A percentile compares a stretch with the other conserved stretches of the same genome.
Evolutionary conservation across 2,797 vertebrate species (phyloP).

Genomic region (Pantherophis alleghaniensis): DNA sequence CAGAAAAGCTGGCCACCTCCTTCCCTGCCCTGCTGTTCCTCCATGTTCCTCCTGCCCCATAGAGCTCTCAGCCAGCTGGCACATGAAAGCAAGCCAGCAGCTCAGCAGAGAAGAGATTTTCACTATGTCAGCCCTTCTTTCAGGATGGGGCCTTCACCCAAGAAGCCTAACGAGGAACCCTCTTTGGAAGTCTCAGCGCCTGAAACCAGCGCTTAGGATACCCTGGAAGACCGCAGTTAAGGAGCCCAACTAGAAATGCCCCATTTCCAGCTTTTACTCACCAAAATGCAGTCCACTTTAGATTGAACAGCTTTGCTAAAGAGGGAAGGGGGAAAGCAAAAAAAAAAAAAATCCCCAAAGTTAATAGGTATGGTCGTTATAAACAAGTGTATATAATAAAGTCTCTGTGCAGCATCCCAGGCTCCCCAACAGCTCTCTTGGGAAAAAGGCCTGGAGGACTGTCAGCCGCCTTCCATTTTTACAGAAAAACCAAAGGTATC

Average conservation of each 20-base stretch:
- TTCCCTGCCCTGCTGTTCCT: neutral
- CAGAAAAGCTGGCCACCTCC: neutral
- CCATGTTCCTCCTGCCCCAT: neutral
- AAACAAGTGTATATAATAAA: neutral
- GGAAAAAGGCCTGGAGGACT: neutral
- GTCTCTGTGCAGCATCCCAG: neutral
- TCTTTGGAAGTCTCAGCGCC: neutral
- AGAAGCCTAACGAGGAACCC: neutral
- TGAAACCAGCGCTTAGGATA: neutral
- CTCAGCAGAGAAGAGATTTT: neutral
- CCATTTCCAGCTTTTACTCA: slow-evolving; percentile 76
- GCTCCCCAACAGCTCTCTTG: neutral
- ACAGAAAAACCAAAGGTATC: neutral
- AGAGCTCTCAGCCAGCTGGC: neutral
- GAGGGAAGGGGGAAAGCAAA: slow-evolving; percentile 63
- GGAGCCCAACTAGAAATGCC: neutral
- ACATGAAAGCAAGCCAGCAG: neutral
- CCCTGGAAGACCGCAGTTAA: neutral
- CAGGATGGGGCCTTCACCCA: neutral
- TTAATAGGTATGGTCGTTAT: slow-evolving; percentile 29
- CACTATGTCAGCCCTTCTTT: neutral
- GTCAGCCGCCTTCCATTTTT: neutral
- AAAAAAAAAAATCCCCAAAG: slow-evolving; percentile 5
- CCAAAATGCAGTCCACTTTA: slow-evolving; percentile 98
- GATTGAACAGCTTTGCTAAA: slow-evolving; percentile 98